Evolutionary conservation across 2,797 vertebrate genomes (phyloP).

Genomic region (Denticeps clupeoides): DNA sequence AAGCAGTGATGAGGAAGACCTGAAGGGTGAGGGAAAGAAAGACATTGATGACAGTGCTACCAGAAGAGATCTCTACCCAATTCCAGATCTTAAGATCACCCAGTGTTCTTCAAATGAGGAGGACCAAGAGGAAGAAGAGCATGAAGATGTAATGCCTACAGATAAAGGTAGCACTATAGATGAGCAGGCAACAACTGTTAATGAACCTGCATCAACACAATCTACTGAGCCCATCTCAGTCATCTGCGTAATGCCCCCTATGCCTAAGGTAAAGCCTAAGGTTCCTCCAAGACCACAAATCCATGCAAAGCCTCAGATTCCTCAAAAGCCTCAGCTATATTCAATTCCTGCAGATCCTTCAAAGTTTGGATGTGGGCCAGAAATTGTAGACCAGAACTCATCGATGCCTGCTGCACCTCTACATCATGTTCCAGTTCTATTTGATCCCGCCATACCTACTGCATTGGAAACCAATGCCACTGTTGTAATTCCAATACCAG

Average conservation of each 20-base stretch:
- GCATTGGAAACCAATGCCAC: constrained; percentile 4
- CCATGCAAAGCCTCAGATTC: too few species aligned
- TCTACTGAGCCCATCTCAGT: constrained; percentile 45
- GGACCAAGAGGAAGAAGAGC: constrained; percentile 75
- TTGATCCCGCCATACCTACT: constrained; percentile 4
- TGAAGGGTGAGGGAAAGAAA: constrained; percentile 50
- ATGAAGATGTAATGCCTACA: constrained; percentile 60
- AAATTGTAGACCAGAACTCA: constrained; percentile 16
- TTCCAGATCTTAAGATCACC: constrained; percentile 97
- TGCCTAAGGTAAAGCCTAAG: too few species aligned
- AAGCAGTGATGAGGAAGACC: constrained; percentile 44
- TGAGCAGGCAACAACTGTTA: too few species aligned
- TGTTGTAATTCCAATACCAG: constrained; percentile 20
- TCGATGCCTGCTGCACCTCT: neutral
- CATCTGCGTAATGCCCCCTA: too few species aligned
- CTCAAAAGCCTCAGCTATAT: too few species aligned
- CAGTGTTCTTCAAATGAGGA: constrained; percentile 92
- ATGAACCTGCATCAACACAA: constrained; percentile 28
- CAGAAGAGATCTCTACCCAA: constrained; percentile 73
- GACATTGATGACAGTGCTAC: constrained; percentile 42
- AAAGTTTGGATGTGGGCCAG: too few species aligned
- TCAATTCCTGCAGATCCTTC: too few species aligned
- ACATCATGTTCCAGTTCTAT: constrained; percentile 7
- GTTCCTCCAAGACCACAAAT: constrained; percentile 51
- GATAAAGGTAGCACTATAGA: constrained; percentile 49